These are phyloP conservation scores for Apaloderma vittatum DNA, from an alignment of 2,113 vertebrate genomes.

Conservation along the genomic window DNA sequence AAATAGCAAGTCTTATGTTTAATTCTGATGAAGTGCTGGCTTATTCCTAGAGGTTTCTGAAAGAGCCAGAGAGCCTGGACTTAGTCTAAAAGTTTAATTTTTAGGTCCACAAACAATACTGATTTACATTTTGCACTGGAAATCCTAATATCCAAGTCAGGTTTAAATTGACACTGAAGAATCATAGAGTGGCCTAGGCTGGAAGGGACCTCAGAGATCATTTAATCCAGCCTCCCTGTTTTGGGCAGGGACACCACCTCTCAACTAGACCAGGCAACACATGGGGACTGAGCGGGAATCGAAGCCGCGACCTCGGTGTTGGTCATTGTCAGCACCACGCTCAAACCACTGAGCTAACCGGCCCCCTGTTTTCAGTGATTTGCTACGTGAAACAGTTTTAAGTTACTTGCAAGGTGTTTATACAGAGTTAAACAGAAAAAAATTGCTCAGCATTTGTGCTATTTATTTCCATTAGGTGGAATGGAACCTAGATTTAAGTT, in stretches of 20 bases:
- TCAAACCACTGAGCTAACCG: no score
- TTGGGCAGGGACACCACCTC: no score
- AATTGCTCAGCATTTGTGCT: conserved; percentile 6
- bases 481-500: background rate
- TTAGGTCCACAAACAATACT: background rate
- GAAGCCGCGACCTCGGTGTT: no score
- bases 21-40: background rate
- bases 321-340: no score
- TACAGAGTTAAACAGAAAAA: conserved; percentile 4
- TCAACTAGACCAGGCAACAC: no score
- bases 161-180: background rate
- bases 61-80: background rate
- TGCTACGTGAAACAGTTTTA: background rate
- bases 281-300: no score
- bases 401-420: conserved; percentile 6
- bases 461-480: conserved; percentile 2
- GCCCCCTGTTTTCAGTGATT: background rate
- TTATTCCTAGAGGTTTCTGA: background rate
- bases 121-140: background rate
- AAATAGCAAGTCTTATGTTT: background rate
- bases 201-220: no score
- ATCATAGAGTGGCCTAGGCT: no score
- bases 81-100: background rate
- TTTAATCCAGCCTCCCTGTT: no score
- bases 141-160: background rate